Percentiles rank a stretch among this genome's conserved stretches.
phyloP scores from a whole-genome alignment of 2,113 vertebrate genomes.

The Proteles cristata region DNA sequence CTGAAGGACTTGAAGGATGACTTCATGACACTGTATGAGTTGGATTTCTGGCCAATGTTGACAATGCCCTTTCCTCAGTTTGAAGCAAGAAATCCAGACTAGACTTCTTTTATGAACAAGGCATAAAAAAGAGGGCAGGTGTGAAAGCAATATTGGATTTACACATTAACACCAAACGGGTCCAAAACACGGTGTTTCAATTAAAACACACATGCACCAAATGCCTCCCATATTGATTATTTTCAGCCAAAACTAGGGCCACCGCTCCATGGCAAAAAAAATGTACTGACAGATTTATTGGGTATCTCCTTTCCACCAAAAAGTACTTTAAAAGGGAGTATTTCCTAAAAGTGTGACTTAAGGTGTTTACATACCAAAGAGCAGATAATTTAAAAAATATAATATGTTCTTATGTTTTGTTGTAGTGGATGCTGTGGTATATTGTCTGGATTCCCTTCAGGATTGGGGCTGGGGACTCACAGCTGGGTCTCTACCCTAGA shows the following conservation, averaged over 20 bases:
- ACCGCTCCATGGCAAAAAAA: not conserved
- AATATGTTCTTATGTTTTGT: not conserved
- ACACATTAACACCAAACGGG: conserved; percentile 58
- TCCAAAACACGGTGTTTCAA: conserved; percentile 51
- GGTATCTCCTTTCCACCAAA: not conserved
- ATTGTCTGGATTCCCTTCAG: not conserved
- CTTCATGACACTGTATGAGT: not conserved
- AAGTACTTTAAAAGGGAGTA: not conserved
- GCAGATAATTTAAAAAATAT: not conserved
- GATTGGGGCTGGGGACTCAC: not conserved
- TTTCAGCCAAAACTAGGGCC: conserved; percentile 14
- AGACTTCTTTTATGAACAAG: conserved; percentile 2
- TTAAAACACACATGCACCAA: conserved; percentile 23
- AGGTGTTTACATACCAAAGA: not conserved
- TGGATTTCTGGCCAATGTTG: not conserved
- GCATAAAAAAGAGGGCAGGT: conserved; percentile 44
- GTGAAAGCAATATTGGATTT: conserved; percentile 64
- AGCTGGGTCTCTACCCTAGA: not conserved
- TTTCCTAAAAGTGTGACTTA: not conserved
- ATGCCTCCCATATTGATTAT: conserved; percentile 21
- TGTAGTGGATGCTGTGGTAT: not conserved
- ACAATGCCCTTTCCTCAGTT: not conserved
- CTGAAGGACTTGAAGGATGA: not conserved
- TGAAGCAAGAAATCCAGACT: conserved; percentile 39
- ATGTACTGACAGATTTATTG: conserved; percentile 39